phyloP scores from a whole-genome alignment of 2,113 vertebrate genomes.

The Actinemys pallida region DNA sequence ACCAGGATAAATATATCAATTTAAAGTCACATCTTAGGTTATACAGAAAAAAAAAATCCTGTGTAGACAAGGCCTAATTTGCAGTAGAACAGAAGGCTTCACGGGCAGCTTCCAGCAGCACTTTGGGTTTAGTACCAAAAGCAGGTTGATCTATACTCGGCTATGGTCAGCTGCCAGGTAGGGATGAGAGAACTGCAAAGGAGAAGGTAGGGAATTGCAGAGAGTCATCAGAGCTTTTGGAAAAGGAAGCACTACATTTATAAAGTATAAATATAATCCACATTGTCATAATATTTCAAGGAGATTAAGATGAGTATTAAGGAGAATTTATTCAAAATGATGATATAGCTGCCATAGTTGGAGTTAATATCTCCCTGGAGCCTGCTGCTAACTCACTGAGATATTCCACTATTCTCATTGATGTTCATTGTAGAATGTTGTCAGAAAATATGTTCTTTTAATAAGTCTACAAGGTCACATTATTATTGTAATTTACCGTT shows the following conservation, averaged over 20 bases:
- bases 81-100: not conserved
- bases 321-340: not conserved
- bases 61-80: not conserved
- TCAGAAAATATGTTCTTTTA: not conserved
- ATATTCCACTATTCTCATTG: not conserved
- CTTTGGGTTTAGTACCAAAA: not conserved
- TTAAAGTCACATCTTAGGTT: not conserved
- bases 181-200: not conserved
- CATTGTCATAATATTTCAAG: not conserved
- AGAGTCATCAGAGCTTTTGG: not conserved
- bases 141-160: not conserved
- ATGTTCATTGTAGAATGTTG: not conserved
- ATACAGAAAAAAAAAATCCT: not conserved
- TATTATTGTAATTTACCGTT: not conserved
- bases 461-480: not conserved
- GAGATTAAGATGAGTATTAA: not conserved
- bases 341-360: not conserved
- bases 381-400: not conserved
- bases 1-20: not conserved
- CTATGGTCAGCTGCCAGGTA: not conserved
- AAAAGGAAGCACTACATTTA: accelerated
- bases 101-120: no score
- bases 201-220: not conserved
- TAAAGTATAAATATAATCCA: not conserved
- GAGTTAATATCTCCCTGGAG: not conserved